Evolutionary conservation across 2,888 invertebrate genomes (phyloP), one percentile per base, ranked within the genome.

Genomic region (Pachycephus smyrnensis): DNA sequence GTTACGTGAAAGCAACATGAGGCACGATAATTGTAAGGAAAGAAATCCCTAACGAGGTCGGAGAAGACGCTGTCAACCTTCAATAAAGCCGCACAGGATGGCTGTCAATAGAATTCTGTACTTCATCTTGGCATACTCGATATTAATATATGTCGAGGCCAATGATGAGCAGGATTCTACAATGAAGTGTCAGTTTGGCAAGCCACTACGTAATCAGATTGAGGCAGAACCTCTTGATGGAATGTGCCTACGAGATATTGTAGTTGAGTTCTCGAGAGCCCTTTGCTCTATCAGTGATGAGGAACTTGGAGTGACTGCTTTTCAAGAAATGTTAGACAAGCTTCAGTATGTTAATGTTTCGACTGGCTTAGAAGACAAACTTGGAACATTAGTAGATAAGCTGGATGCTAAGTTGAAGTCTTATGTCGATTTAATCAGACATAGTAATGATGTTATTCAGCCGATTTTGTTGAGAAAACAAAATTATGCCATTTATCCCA

Each of bases 161-260:
- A 55, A 55, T 55, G 55, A 55, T 55, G 55, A 55, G 1, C 55
- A 55, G 9, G 55, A 55, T 55, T 23, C 55, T 9, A 2, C 55
- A 55, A 55, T 55, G 9, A 55, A 55, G 71, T 91, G 91, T 80
- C 90, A 88, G 73, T 84, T 88, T 68, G 88, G 85, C n/a, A 90
- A 87, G 76, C 85, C 89, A 0, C 76, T 86, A 6, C 85, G 90
- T 11, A 91, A 91, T 73, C 91, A 91, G 80, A 89, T 91, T 68
- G 87, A 89, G 74, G 89, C 89, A 1, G 86, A 87, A 77, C 89
- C 91, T 15, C 79, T 91, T 12, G 87, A 86, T 69, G 91, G 91
- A 37, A 88, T 88, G 79, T 91, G 91, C 77, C 81, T 91, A n/a
- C 86, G 89, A 75, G 90, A 91, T 73, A 88, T 90, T 68, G 89